Evolutionary conservation across 2,888 invertebrate genomes (phyloP).

Genomic region (Pterostichus niger): DNA sequence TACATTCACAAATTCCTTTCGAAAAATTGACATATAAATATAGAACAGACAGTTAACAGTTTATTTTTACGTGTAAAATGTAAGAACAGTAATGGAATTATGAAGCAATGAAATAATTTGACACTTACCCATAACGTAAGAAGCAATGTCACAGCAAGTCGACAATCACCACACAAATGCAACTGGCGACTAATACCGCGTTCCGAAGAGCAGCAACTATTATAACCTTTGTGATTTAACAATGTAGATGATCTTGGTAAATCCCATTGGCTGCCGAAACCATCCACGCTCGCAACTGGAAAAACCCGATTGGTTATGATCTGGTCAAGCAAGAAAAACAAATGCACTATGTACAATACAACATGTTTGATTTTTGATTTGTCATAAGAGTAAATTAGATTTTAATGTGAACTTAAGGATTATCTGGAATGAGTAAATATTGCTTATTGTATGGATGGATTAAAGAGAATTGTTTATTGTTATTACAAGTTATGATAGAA

Average conservation of each 20-base stretch:
- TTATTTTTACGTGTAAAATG: too few relatives aligned
- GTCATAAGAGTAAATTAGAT: slow-evolving; percentile 20
- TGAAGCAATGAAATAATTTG: not conserved
- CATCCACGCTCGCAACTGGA: slow-evolving; percentile 49
- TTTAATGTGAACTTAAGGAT: slow-evolving; percentile 4
- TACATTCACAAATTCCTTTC: too few relatives aligned
- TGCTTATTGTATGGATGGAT: not conserved
- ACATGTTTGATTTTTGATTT: not conserved
- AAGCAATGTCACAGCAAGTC: too few relatives aligned
- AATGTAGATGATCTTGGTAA: slow-evolving; percentile 55
- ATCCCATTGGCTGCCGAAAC: slow-evolving; percentile 57
- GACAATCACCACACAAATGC: not conserved
- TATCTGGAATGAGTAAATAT: not conserved
- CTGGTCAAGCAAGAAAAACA: slow-evolving; percentile 54
- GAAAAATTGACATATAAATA: too few relatives aligned
- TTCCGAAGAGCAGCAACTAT: slow-evolving; percentile 12
- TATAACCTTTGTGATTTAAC: slow-evolving; percentile 61
- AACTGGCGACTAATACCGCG: slow-evolving; percentile 28
- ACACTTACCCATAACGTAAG: slow-evolving; percentile 18
- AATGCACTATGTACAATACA: slow-evolving; percentile 25
- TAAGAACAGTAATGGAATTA: too few relatives aligned
- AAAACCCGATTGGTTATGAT: slow-evolving; percentile 58
- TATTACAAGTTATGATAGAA: too few relatives aligned
- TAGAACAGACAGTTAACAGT: too few relatives aligned
- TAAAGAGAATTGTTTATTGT: too few relatives aligned